A percentile compares a stretch with the other conserved stretches of the same genome.
These are phyloP conservation scores for Lymantria monacha DNA, from an alignment of 2,888 invertebrate genomes.

Conservation along the genomic window DNA sequence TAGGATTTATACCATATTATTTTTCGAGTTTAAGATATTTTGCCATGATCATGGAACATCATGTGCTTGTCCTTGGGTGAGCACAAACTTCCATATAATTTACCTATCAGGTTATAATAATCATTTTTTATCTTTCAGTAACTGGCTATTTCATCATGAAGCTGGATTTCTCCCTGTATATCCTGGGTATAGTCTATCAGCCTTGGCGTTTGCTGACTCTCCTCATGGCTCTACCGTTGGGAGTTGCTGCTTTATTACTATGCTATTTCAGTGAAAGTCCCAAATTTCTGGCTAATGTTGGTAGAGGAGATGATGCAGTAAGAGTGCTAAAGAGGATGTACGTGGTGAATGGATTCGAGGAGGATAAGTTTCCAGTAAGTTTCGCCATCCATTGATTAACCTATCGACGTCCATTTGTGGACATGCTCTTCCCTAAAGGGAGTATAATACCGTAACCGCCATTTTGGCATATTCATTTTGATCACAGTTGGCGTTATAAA, in stretches of 20 bases:
- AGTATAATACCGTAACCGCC: background rate
- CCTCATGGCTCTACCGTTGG: constrained; percentile 82
- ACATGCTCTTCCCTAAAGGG: background rate
- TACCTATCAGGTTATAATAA: background rate
- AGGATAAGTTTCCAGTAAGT: constrained; percentile 58
- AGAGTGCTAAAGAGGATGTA: constrained; percentile 83
- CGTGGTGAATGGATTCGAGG: constrained; percentile 71
- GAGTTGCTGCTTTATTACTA: constrained; percentile 82
- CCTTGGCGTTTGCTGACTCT: constrained; percentile 72
- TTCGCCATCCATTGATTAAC: too few relatives aligned
- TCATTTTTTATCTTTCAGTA: constrained; percentile 45
- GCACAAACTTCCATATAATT: too few relatives aligned
- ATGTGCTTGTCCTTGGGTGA: too few relatives aligned
- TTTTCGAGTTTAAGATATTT: too few relatives aligned
- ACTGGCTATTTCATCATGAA: constrained; percentile 64
- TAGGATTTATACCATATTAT: too few relatives aligned
- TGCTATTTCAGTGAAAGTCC: constrained; percentile 87
- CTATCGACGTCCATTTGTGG: background rate
- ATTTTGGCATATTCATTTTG: too few relatives aligned
- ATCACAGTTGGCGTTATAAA: too few relatives aligned
- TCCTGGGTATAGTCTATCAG: constrained; percentile 55
- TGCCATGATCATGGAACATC: too few relatives aligned
- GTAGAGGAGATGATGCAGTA: constrained; percentile 83
- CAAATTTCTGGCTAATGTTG: constrained; percentile 87
- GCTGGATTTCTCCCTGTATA: constrained; percentile 55